Percentiles rank a stretch among this genome's conserved stretches.
Evolutionary conservation across 2,888 invertebrate genomes (phyloP).

Genomic region (Trichopria drosophilae): DNA sequence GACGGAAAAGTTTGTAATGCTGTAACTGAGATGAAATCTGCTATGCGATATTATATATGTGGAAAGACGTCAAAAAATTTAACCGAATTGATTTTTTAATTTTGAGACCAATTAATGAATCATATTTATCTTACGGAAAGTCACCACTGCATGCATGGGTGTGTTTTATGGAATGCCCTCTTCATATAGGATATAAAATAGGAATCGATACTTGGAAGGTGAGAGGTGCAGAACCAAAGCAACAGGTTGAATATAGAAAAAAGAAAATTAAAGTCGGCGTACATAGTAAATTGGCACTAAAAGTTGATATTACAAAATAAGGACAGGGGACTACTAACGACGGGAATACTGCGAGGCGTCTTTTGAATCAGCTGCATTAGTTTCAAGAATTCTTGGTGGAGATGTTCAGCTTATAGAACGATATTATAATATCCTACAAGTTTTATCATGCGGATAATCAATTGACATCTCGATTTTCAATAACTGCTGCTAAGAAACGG

Average conservation of each 20-base stretch:
- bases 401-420: too few relatives aligned
- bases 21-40: background rate
- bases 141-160: conserved; percentile 3
- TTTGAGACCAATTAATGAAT: background rate
- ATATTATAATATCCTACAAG: too few relatives aligned
- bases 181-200: too few relatives aligned
- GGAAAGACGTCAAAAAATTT: background rate
- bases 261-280: too few relatives aligned
- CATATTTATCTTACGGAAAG: background rate
- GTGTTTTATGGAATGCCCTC: background rate
- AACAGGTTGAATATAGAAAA: too few relatives aligned
- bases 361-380: conserved; percentile 10
- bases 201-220: too few relatives aligned
- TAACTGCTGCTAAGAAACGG: conserved; percentile 7
- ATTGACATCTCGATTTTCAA: conserved; percentile 3
- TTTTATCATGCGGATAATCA: conserved; percentile 9
- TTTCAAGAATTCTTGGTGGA: conserved; percentile 5
- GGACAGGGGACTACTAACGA: conserved; percentile 10
- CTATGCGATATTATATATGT: background rate
- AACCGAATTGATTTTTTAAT: background rate
- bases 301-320: conserved; percentile 16
- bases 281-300: too few relatives aligned
- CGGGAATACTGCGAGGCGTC: conserved; percentile 18
- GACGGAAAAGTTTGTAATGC: conserved; percentile 7
- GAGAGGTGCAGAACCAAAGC: too few relatives aligned